These are phyloP conservation scores for Tauraco erythrolophus DNA, from an alignment of 2,113 vertebrate genomes.

Conservation along the genomic window DNA sequence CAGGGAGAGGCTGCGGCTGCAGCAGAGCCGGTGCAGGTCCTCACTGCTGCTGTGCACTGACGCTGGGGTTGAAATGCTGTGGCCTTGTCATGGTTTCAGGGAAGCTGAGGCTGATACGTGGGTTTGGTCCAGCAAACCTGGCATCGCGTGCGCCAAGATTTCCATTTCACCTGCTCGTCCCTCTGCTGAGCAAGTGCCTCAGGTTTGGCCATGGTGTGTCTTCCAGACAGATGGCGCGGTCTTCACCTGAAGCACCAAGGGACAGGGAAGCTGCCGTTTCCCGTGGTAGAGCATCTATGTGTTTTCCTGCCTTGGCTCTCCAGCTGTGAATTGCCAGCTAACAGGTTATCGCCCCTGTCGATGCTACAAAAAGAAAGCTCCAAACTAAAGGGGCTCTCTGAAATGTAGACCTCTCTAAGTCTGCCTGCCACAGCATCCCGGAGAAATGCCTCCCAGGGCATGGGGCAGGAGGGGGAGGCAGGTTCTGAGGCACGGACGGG, in stretches of 20 bases:
- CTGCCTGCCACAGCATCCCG: background rate
- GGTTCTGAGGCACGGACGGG: rapidly evolving
- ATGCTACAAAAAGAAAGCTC: background rate
- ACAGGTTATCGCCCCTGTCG: background rate
- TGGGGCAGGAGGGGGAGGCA: background rate
- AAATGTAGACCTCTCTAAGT: background rate
- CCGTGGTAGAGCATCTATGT: background rate
- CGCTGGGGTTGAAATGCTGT: rapidly evolving
- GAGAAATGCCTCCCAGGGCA: background rate
- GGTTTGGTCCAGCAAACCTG: background rate
- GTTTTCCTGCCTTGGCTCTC: background rate
- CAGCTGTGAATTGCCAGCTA: background rate
- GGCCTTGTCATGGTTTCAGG: background rate
- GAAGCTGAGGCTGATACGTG: background rate
- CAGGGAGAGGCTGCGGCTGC: background rate
- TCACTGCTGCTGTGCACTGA: rapidly evolving
- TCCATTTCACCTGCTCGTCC: background rate
- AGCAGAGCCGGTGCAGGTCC: background rate
- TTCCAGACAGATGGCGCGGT: background rate
- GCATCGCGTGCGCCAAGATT: no score
- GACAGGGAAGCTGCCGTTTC: background rate
- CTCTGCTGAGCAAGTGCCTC: background rate
- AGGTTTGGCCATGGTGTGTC: rapidly evolving
- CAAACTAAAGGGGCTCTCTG: background rate
- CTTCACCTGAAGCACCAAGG: background rate